Evolutionary conservation across 1,140 invertebrate genomes (phyloP).

Genomic region (Mycetomoellerius zeteki): DNA sequence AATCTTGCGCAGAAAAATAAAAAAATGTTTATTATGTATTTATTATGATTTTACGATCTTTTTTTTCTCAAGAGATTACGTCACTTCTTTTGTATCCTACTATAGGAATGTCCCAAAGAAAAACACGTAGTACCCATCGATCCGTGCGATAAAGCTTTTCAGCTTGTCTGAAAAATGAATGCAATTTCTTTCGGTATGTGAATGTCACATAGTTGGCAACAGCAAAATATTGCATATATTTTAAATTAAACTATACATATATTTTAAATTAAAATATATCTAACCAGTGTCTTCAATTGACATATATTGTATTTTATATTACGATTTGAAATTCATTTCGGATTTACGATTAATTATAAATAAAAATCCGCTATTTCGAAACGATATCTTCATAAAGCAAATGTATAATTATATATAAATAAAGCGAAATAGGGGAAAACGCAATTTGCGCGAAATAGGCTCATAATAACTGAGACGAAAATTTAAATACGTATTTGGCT

Average conservation of each 20-base stretch:
- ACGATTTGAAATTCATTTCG: slow-evolving; percentile 2
- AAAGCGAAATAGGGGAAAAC: slow-evolving; percentile 31
- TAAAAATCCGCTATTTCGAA: slow-evolving; percentile 3
- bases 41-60: background rate
- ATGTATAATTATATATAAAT: slow-evolving; percentile 22
- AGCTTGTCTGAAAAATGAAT: slow-evolving; percentile 3
- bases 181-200: background rate
- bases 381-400: background rate
- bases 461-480: slow-evolving; percentile 40
- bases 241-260: slow-evolving; percentile 12
- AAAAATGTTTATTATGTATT: background rate
- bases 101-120: background rate
- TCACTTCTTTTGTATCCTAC: background rate
- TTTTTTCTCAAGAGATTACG: background rate
- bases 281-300: background rate
- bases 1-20: background rate
- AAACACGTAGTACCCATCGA: background rate
- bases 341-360: slow-evolving; percentile 15
- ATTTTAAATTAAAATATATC: slow-evolving; percentile 2
- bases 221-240: background rate
- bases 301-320: background rate
- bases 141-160: slow-evolving; percentile 39
- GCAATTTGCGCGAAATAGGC: slow-evolving; percentile 31
- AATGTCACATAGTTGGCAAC: slow-evolving; percentile 14
- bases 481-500: slow-evolving; percentile 21